Percentiles rank a stretch among this genome's conserved stretches.
phyloP scores from a whole-genome alignment of 2,888 invertebrate genomes.

The Flabesymbios commensalis region DNA sequence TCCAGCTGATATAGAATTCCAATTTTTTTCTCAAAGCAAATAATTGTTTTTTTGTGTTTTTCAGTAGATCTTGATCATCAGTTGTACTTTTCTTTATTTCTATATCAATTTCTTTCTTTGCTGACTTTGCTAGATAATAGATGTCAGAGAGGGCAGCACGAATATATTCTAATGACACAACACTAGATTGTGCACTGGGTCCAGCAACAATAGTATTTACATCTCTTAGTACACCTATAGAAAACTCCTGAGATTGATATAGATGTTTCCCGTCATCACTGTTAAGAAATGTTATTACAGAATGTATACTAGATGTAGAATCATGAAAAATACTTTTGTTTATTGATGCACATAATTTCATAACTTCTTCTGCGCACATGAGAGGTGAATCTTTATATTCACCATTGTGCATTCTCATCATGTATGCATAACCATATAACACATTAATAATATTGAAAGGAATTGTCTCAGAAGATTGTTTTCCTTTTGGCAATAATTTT shows the following conservation, averaged over 20 bases:
- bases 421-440: constrained; percentile 9
- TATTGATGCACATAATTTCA: neutral
- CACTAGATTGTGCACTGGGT: neutral
- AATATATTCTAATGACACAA: constrained; percentile 1
- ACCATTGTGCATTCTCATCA: constrained; percentile 9
- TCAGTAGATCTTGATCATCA: too few relatives aligned
- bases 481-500: neutral
- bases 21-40: constrained; percentile 7
- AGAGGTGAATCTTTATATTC: neutral
- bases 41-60: neutral
- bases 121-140: constrained; percentile 4
- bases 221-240: neutral
- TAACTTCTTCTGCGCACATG: neutral
- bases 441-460: constrained; percentile 3
- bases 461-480: neutral
- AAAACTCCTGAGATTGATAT: neutral
- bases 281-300: neutral
- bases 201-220: constrained; percentile 8
- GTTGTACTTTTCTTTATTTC: neutral
- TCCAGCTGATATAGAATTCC: constrained; percentile 22
- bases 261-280: neutral
- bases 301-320: too few relatives aligned
- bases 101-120: constrained; percentile 5
- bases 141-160: constrained; percentile 24
- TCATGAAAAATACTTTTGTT: neutral